Conservation (phyloP, 2,797 vertebrate species). For the Cyclopterus lumpus region DNA sequence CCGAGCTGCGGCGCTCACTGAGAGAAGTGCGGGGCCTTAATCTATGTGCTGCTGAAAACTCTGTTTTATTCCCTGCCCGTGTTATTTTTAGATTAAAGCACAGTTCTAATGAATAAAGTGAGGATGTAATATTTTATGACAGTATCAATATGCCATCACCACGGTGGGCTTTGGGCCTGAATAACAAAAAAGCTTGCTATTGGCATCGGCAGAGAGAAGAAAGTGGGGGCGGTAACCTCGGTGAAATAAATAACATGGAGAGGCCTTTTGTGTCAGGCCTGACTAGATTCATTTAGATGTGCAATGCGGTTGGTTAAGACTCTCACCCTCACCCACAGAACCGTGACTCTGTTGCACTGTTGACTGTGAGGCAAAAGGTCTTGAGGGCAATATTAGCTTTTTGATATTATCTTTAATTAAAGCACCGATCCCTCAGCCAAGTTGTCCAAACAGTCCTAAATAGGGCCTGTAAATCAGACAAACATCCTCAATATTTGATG, state of each 20-base stretch:
- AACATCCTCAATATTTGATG: constrained; percentile 84
- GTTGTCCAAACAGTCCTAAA: constrained; percentile 86
- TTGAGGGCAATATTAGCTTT: constrained; percentile 77
- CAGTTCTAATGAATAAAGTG: constrained; percentile 80
- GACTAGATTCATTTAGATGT: constrained; percentile 60
- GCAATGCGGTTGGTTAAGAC: constrained; percentile 45
- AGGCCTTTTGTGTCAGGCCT: constrained; percentile 52
- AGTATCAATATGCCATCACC: constrained; percentile 80
- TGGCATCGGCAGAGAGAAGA: constrained; percentile 68
- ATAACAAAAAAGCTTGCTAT: constrained; percentile 66
- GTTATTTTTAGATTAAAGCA: constrained; percentile 89
- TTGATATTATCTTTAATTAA: constrained; percentile 90
- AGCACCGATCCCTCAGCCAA: constrained; percentile 80
- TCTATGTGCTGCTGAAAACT: constrained; percentile 78
- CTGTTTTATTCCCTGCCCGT: constrained; percentile 80
- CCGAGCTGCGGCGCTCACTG: constrained; percentile 76
- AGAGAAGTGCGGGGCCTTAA: constrained; percentile 72
- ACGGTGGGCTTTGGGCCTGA: constrained; percentile 55
- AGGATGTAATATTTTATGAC: constrained; percentile 83
- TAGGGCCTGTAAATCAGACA: constrained; percentile 83
- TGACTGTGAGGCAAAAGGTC: constrained; percentile 78
- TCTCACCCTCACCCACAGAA: constrained; percentile 62
- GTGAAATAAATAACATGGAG: constrained; percentile 48
- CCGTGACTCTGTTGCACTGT: constrained; percentile 76
- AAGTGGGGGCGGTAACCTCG: constrained; percentile 30